A percentile compares a stretch with the other conserved stretches of the same genome.
Conservation (phyloP, 2,888 invertebrate species). For the Oscheius myriophilus region DNA sequence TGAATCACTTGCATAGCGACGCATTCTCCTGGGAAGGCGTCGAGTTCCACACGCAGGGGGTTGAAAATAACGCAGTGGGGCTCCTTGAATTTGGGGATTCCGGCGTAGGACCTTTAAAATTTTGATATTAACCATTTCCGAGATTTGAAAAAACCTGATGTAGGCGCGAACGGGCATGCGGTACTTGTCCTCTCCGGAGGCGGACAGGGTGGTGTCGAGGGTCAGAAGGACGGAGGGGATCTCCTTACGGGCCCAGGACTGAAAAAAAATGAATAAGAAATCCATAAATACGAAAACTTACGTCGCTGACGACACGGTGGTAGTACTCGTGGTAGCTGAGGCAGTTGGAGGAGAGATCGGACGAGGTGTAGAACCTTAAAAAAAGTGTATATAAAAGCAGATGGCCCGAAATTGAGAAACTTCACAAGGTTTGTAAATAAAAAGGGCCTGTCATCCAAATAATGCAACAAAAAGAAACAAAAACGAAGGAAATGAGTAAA, state of each 20-base stretch:
- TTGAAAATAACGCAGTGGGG: constrained; percentile 88
- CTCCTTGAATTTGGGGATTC: constrained; percentile 90
- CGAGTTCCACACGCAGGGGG: constrained; percentile 87
- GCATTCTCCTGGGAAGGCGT: constrained; percentile 88
- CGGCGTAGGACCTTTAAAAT: constrained; percentile 81
- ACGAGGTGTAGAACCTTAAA: constrained; percentile 85
- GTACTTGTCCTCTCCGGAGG: constrained; percentile 78
- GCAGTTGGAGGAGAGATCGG: constrained; percentile 86
- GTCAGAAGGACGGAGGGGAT: constrained; percentile 80
- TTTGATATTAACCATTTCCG: no score
- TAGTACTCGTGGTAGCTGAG: constrained; percentile 69
- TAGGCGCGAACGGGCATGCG: constrained; percentile 94
- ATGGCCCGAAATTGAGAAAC: no score
- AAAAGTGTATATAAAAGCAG: not conserved
- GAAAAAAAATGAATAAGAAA: not conserved
- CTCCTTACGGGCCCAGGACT: constrained; percentile 54
- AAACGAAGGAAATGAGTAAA: constrained; percentile 28
- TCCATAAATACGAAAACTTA: constrained; percentile 1
- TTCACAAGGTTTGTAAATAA: no score
- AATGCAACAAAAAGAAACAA: not conserved
- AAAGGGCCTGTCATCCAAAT: not conserved
- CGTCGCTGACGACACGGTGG: constrained; percentile 59
- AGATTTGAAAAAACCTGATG: no score
- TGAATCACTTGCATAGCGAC: constrained; percentile 73
- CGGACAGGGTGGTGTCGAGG: constrained; percentile 83